A percentile compares a stretch with the other conserved stretches of the same genome.
Conservation (phyloP, 2,113 vertebrate species). For the Malurus alboscapulatus region DNA sequence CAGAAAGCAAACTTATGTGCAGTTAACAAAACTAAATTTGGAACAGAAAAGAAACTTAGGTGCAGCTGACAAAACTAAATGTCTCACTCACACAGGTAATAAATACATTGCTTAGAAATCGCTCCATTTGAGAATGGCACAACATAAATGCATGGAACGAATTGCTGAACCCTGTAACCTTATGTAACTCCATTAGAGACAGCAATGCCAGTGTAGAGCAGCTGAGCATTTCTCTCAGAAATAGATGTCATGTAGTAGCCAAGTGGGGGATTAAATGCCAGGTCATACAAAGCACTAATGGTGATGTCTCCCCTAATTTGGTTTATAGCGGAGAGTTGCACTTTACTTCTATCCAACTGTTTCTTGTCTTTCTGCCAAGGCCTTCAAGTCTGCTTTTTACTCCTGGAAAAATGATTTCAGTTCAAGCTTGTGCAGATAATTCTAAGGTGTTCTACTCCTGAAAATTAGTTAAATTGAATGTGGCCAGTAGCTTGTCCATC, state of each 20-base stretch:
- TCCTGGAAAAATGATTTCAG: not conserved
- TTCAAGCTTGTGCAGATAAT: not conserved
- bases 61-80: not conserved
- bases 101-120: not conserved
- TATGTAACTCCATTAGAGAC: not conserved
- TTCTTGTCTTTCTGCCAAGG: not conserved
- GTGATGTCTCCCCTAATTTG: not conserved
- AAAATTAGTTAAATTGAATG: not conserved
- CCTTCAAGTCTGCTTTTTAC: not conserved
- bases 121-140: rapidly evolving
- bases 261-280: not conserved
- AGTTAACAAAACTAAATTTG: not conserved
- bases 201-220: not conserved
- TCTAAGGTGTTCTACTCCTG: not conserved
- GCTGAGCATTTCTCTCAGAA: not conserved
- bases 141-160: not conserved
- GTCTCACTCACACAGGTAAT: not conserved
- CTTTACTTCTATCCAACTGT: not conserved
- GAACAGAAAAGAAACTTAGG: not conserved
- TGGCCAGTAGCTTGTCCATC: not conserved
- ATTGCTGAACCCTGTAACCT: not conserved
- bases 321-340: not conserved
- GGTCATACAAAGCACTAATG: not conserved
- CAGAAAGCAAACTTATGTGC: not conserved
- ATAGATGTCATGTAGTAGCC: not conserved